Base-by-base conservation (phyloP, 2,797 vertebrate genomes). In the Notamacropus eugenii region DNA sequence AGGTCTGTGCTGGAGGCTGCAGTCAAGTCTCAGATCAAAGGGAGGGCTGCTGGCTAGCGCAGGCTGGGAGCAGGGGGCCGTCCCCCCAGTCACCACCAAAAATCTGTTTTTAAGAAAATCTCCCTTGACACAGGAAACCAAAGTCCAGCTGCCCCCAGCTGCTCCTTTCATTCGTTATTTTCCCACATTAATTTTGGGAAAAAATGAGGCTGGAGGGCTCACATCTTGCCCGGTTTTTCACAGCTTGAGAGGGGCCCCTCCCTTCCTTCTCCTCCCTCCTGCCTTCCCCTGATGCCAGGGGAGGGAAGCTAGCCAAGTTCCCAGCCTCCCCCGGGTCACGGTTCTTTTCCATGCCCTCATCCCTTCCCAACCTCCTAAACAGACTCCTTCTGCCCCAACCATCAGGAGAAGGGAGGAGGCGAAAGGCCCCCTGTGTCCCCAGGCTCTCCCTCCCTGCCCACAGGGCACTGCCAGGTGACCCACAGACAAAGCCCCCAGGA, bases 241-340 rank as follows among this genome's bases (percentile, higher is more conserved):
- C 54, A 55, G 28, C 93, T 54, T 52, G 67, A 4, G 0, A 14
- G 58, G 94, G 93, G 19, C 3, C 0, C 24, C 90, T 14, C 52
- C 90, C 90, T 54, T 54, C 90, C 55, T 0, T 6, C 34, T 67
- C 67, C n/a, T 40, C n/a, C n/a, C n/a, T 74, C 67, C n/a, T 1
- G 5, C 67, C 67, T n/a, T 74, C 16, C 67, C 8, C 57, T 31
- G 28, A 13, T 59, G 58, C 58, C 1, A 90, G 1, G 22, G 57
- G 57, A 93, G 90, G 31, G 56, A 91, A 97, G 93, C 62, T 94
- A 97, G 95, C 92, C 0, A 0, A 55, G 11, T 29, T 14, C 0
- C 57, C 58, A 31, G 56, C 56, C 56, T 57, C 56, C 24, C 4
- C 56, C 56, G 24, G 56, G 24, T 0, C 57, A 0, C 0, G 29